Evolutionary conservation across 2,113 vertebrate species (phyloP).

Genomic region (Pteruthius melanotis): DNA sequence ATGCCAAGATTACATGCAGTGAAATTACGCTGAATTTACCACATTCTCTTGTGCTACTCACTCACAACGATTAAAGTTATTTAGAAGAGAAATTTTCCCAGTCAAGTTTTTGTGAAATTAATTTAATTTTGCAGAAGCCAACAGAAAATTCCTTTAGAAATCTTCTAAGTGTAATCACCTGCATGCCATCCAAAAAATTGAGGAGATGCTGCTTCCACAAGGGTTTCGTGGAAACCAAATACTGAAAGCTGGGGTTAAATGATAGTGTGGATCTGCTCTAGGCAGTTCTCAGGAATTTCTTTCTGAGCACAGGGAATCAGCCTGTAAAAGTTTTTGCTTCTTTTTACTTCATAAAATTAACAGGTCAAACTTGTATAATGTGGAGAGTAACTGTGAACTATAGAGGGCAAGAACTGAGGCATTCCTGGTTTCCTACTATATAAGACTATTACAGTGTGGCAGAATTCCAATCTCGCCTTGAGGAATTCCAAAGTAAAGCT

Average conservation of each 20-base stretch:
- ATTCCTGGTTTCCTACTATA: background rate
- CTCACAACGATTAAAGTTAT: background rate
- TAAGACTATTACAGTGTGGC: background rate
- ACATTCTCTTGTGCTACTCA: background rate
- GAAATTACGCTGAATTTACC: background rate
- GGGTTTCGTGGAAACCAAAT: background rate
- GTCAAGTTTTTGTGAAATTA: background rate
- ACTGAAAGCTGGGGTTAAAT: background rate
- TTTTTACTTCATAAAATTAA: slow-evolving; percentile 2
- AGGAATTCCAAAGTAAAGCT: slow-evolving; percentile 33
- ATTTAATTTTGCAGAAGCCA: background rate
- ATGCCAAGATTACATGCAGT: background rate
- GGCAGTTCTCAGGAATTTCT: background rate
- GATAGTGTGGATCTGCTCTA: background rate
- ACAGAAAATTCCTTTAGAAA: background rate
- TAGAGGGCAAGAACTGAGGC: background rate
- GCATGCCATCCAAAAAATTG: background rate
- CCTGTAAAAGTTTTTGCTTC: background rate
- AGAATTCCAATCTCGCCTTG: background rate
- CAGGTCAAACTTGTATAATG: background rate
- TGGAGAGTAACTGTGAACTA: background rate
- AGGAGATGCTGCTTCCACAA: background rate
- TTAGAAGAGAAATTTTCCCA: background rate
- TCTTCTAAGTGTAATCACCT: background rate
- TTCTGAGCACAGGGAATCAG: background rate